A percentile compares a stretch with the other conserved stretches of the same genome.
Conservation (phyloP, 2,797 vertebrate genomes). For the Phataginus tricuspis region DNA sequence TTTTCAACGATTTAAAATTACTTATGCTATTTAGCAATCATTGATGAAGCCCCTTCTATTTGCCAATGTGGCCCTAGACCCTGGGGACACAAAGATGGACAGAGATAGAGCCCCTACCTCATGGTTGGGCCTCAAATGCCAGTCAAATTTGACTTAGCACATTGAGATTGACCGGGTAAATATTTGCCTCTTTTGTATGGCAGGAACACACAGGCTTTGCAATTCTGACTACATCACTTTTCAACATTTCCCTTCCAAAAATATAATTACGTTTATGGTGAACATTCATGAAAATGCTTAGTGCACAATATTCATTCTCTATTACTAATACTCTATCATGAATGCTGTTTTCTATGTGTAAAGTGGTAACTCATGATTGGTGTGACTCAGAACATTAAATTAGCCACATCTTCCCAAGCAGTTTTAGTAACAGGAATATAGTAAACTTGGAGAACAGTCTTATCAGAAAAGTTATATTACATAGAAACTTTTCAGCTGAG, state of each 20-base stretch:
- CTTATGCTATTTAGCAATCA: background rate
- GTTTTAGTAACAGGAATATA: conserved; percentile 32
- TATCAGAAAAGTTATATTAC: background rate
- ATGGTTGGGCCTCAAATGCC: background rate
- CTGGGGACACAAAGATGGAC: background rate
- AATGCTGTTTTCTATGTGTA: background rate
- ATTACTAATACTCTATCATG: background rate
- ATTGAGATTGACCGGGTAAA: background rate
- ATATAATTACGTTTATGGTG: background rate
- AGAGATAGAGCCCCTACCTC: background rate
- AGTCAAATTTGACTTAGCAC: background rate
- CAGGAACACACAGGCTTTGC: background rate
- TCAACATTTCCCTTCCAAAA: background rate
- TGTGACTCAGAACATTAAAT: background rate
- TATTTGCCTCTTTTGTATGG: background rate
- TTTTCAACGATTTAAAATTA: background rate
- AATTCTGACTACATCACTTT: background rate
- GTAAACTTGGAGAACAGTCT: background rate
- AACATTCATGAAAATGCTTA: background rate
- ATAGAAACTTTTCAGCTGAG: background rate
- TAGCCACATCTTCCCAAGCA: background rate
- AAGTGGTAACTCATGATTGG: background rate
- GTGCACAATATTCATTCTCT: background rate
- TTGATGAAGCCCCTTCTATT: background rate
- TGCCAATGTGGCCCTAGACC: background rate